Evolutionary conservation across 2,113 vertebrate species (phyloP).

Genomic region (Scortum barcoo): DNA sequence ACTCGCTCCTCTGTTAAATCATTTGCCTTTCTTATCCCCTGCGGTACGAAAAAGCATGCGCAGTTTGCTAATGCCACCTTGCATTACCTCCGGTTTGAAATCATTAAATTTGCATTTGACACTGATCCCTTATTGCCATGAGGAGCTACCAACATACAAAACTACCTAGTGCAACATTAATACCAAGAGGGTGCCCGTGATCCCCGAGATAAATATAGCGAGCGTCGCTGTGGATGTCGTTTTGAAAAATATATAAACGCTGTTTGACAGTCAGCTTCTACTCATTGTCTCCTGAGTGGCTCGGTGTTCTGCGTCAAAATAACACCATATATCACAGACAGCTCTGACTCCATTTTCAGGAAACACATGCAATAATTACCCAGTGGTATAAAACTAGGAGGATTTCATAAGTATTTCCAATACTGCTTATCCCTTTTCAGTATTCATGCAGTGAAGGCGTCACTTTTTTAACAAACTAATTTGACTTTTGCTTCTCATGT

Average conservation of each 20-base stretch:
- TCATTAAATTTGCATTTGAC: constrained; percentile 31
- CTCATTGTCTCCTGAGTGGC: background rate
- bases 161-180: constrained; percentile 27
- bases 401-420: too few species aligned
- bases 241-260: background rate
- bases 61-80: constrained; percentile 14
- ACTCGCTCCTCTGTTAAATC: constrained; percentile 1
- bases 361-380: background rate
- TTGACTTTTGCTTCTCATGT: background rate
- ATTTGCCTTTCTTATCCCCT: background rate
- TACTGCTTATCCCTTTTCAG: background rate
- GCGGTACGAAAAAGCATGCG: background rate
- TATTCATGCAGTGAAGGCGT: background rate
- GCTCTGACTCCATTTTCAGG: background rate
- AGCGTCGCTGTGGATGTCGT: constrained; percentile 4
- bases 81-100: constrained; percentile 31
- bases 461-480: background rate
- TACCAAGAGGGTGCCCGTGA: background rate
- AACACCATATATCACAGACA: background rate
- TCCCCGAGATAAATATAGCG: background rate
- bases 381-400: background rate
- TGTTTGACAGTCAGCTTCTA: background rate
- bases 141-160: constrained; percentile 21
- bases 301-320: background rate
- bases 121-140: constrained; percentile 18